phyloP scores from a whole-genome alignment of 2,797 vertebrate genomes.

The Enteromius radiatus region DNA sequence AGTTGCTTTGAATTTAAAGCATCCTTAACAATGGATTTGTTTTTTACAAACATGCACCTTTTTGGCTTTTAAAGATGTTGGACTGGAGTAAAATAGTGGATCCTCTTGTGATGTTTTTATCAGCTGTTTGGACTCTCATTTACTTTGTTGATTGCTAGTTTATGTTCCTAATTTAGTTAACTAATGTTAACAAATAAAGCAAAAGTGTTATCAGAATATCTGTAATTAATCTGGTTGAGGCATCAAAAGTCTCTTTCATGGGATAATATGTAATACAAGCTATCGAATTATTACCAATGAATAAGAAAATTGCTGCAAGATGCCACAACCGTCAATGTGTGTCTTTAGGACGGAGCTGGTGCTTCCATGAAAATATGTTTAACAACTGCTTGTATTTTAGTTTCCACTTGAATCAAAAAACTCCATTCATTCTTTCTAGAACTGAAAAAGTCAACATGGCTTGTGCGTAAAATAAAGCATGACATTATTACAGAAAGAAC shows the following conservation, averaged over 20 bases:
- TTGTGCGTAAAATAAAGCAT: slow-evolving; percentile 21
- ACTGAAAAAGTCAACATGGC: slow-evolving; percentile 31
- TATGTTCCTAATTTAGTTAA: background rate
- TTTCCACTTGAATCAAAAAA: background rate
- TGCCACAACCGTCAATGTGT: too few relatives aligned
- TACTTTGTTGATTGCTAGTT: background rate
- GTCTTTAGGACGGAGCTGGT: background rate
- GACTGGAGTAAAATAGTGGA: background rate
- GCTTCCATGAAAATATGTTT: background rate
- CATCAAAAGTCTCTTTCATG: background rate
- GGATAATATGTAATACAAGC: background rate
- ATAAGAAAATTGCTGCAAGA: background rate
- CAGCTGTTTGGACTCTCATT: background rate
- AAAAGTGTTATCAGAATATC: background rate
- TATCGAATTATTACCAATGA: background rate
- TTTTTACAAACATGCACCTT: background rate
- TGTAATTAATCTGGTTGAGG: background rate
- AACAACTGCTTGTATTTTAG: background rate
- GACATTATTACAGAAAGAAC: slow-evolving; percentile 6
- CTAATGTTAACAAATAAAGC: background rate
- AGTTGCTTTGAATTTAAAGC: background rate
- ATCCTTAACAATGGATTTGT: background rate
- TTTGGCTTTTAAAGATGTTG: background rate
- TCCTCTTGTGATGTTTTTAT: background rate
- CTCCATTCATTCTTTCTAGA: slow-evolving; percentile 8